phyloP scores from a whole-genome alignment of 2,797 vertebrate species.

The Sebastiscus albofasciatus region DNA sequence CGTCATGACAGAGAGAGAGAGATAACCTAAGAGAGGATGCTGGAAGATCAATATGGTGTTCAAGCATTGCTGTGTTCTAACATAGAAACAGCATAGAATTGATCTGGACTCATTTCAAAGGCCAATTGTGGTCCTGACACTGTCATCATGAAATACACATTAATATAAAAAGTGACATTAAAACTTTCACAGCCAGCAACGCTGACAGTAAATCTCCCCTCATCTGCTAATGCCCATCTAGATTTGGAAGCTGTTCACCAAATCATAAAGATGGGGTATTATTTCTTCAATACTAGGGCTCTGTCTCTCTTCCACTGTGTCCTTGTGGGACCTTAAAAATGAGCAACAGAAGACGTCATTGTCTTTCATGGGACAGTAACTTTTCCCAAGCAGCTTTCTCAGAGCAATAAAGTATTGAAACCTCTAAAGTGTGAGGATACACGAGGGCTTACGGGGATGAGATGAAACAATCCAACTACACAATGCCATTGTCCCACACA shows the following conservation, averaged over 20 bases:
- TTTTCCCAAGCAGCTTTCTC: slow-evolving; percentile 48
- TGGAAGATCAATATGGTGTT: slow-evolving; percentile 23
- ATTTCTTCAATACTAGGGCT: slow-evolving; percentile 23
- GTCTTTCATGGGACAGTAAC: slow-evolving; percentile 60
- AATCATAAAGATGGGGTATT: slow-evolving; percentile 68
- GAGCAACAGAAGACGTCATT: slow-evolving; percentile 52
- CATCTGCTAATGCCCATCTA: slow-evolving; percentile 36
- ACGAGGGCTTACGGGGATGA: background rate
- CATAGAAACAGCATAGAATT: slow-evolving; percentile 6
- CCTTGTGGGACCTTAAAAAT: slow-evolving; percentile 54
- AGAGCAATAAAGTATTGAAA: slow-evolving; percentile 19
- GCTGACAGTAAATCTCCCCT: slow-evolving; percentile 30
- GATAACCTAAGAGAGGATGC: slow-evolving; percentile 8
- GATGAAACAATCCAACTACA: background rate
- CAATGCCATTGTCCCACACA: background rate
- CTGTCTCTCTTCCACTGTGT: slow-evolving; percentile 33
- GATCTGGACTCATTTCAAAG: slow-evolving; percentile 10
- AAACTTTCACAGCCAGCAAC: slow-evolving; percentile 14
- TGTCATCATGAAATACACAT: slow-evolving; percentile 19
- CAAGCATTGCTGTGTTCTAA: slow-evolving; percentile 18
- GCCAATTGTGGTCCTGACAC: background rate
- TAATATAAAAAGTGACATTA: slow-evolving; percentile 7
- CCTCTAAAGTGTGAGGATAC: background rate
- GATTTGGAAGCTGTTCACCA: slow-evolving; percentile 35
- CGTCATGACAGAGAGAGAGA: slow-evolving; percentile 1